phyloP scores from a whole-genome alignment of 2,888 invertebrate species.

The Sinotaia quadrata region DNA sequence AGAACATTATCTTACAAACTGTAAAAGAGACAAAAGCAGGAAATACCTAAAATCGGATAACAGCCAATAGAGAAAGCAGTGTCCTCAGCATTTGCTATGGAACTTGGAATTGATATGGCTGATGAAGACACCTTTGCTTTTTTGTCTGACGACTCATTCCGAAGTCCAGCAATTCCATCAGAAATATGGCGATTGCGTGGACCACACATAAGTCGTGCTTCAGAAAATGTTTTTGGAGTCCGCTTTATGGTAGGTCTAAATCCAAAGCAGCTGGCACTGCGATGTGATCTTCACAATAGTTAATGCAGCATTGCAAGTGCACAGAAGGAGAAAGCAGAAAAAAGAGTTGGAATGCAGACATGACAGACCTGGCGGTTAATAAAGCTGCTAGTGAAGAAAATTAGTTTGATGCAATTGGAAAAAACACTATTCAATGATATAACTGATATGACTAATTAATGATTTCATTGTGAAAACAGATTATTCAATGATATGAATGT shows the following conservation, averaged over 20 bases:
- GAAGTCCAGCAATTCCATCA: conserved; percentile 28
- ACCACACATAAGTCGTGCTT: conserved; percentile 26
- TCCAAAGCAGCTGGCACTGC: conserved; percentile 23
- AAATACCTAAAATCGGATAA: conserved; percentile 38
- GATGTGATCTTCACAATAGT: conserved; percentile 29
- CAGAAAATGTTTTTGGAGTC: conserved; percentile 29
- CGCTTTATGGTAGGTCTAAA: background rate
- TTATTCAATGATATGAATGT: too few species aligned
- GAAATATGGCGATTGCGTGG: conserved; percentile 36
- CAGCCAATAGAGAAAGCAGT: conserved; percentile 40
- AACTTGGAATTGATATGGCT: conserved; percentile 49
- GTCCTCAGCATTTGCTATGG: conserved; percentile 35
- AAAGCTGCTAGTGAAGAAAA: too few species aligned
- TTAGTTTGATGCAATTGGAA: too few species aligned
- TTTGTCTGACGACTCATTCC: conserved; percentile 18
- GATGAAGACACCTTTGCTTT: conserved; percentile 25
- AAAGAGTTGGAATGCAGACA: too few species aligned
- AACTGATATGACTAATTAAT: too few species aligned
- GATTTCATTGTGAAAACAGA: too few species aligned
- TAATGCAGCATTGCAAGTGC: too few species aligned
- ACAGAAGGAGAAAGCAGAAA: too few species aligned
- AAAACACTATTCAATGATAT: too few species aligned
- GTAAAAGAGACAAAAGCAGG: too few species aligned
- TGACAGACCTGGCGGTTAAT: too few species aligned
- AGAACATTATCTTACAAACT: too few species aligned